Base-by-base conservation (phyloP, 2,888 invertebrate species). In the Alentia gelatinosa region DNA sequence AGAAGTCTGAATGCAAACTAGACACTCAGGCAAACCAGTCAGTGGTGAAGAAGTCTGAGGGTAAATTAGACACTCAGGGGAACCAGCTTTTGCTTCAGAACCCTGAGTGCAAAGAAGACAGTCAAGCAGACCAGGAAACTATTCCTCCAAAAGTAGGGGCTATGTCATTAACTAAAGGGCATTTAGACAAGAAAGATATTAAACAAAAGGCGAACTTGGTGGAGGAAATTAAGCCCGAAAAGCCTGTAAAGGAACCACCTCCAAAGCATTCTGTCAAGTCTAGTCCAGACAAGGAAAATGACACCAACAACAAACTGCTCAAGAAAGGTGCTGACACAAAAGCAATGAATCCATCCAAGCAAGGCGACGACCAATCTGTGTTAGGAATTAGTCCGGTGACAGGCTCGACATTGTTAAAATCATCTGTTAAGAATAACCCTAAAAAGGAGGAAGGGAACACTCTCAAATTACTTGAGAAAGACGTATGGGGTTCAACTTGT, bases 261-360 rank as follows among this genome's bases (percentile, higher is more conserved):
- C 9, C 26, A 19, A 79, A 79, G 79, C 79, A 68, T 68, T 68
- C 68, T 9, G 30, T 30, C 0, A 12, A 12, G 37, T 79, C 79
- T 35, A 79, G 26, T 39, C 79, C 79, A 23, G 79, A 79, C 79
- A 79, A 79, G 37, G 79, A 79, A n/a, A 79, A 79, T 79, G 79
- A 79, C 79, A 35, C 39, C 35, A 79, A 79, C 9, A 79, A 79
- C n/a, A 79, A 79, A 79, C 79, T 79, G 79, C 79, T 79, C 79
- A 79, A 79, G 79, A 79, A 79, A 79, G 79, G 79, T 79, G 39
- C 79, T 79, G 79, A 79, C 37, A 39, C 37, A 79, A 79, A 79
- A 79, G 79, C 39, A 79, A 79, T 79, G 79, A 79, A 79, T 79
- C 79, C 79, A 79, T 79, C 79, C 79, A 79, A 79, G 35, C 35